Conservation (phyloP, 2,113 vertebrate species). For the Mesembrinibis cayennensis region DNA sequence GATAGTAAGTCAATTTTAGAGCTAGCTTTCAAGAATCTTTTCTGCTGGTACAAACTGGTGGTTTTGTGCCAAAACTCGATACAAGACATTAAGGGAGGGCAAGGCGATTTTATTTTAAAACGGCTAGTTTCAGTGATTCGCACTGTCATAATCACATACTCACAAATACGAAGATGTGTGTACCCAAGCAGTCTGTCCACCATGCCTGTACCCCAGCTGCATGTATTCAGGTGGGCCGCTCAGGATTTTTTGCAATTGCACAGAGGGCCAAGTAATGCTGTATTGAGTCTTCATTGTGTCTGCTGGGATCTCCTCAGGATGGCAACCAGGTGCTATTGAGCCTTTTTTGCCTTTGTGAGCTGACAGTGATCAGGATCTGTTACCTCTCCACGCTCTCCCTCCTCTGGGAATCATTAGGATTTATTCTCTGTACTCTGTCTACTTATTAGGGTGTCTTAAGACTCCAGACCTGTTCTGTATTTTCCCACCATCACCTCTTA, state of each 20-base stretch:
- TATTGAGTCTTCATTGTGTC: rapidly evolving
- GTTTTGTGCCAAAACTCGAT: not conserved
- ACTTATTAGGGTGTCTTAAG: not conserved
- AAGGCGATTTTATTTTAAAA: not conserved
- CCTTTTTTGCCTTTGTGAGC: not conserved
- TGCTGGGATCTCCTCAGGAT: not conserved
- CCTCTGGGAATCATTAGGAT: not conserved
- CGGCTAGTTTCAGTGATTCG: not conserved
- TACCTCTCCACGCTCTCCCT: not conserved
- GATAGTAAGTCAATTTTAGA: not conserved
- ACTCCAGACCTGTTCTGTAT: not conserved
- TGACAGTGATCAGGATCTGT: not conserved
- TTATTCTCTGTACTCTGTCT: not conserved
- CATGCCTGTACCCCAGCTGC: not conserved
- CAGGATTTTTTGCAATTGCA: not conserved
- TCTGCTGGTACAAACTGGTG: not conserved
- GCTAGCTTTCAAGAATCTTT: not conserved
- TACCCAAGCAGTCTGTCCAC: not conserved
- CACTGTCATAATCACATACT: not conserved
- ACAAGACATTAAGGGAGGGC: not conserved
- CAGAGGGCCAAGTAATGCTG: not conserved
- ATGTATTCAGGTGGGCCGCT: rapidly evolving
- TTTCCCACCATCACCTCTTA: not conserved
- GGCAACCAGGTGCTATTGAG: not conserved
- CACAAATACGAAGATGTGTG: not conserved